Conservation (phyloP, 2,888 invertebrate genomes). For the Aphodius granarius region DNA sequence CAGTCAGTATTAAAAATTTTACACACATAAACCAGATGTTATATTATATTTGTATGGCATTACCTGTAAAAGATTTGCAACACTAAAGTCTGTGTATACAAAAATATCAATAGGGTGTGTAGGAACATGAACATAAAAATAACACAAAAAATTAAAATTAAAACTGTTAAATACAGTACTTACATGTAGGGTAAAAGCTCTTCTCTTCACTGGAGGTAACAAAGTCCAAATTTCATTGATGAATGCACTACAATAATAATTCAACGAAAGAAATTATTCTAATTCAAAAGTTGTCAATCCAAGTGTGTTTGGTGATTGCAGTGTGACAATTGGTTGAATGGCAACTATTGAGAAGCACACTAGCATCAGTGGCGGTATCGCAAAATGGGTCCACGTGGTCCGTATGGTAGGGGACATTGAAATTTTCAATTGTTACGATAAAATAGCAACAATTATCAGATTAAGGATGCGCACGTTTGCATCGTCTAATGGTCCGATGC, state of each 20-base stretch:
- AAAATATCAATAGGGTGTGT: no score
- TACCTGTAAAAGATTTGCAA: no score
- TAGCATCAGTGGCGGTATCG: conserved; percentile 18
- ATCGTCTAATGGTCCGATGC: background rate
- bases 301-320: background rate
- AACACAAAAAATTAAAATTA: no score
- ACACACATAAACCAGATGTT: no score
- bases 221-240: conserved; percentile 3
- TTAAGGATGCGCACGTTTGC: background rate
- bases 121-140: no score
- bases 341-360: background rate
- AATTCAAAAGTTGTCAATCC: conserved; percentile 9
- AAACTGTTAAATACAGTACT: background rate
- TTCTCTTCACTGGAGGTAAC: background rate
- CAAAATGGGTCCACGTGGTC: conserved; percentile 22
- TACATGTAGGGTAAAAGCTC: background rate
- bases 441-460: background rate
- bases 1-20: no score
- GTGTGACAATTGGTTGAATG: conserved; percentile 5
- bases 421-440: conserved; percentile 15
- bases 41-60: no score
- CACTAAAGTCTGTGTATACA: no score
- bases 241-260: background rate
- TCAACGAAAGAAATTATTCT: no score
- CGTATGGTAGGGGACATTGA: conserved; percentile 20